A percentile compares a stretch with the other conserved stretches of the same genome.
These are phyloP conservation scores for Alexandromys fortis DNA, from an alignment of 2,113 vertebrate species.

Conservation along the genomic window DNA sequence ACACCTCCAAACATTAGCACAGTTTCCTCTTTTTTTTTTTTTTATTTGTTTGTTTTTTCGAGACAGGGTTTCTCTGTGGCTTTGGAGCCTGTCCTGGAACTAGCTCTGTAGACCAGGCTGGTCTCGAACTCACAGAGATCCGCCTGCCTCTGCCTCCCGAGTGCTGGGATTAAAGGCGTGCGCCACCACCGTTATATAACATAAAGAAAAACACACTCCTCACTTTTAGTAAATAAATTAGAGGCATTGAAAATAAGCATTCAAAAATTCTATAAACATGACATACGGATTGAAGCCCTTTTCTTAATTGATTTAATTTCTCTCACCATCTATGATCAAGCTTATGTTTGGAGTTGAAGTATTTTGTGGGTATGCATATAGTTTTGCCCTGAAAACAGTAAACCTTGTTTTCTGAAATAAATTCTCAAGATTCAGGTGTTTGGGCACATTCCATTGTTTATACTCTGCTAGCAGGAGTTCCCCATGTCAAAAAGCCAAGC, in stretches of 20 bases:
- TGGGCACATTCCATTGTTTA: constrained; percentile 42
- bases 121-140: too few relatives aligned
- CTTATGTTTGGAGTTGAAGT: not conserved
- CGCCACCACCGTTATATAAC: too few relatives aligned
- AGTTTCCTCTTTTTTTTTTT: not conserved
- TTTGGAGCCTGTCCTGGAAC: too few relatives aligned
- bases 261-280: not conserved
- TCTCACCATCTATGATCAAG: not conserved
- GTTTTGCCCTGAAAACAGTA: not conserved
- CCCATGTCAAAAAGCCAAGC: constrained; percentile 40
- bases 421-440: constrained; percentile 39
- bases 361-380: not conserved
- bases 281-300: not conserved
- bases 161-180: too few relatives aligned
- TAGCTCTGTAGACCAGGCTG: too few relatives aligned
- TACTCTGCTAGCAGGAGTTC: not conserved
- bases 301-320: not conserved
- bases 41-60: too few relatives aligned
- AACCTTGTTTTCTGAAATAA: not conserved
- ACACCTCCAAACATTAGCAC: not conserved
- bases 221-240: not conserved
- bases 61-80: too few relatives aligned
- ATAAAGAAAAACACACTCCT: not conserved
- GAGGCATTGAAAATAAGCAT: not conserved
- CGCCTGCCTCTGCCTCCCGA: too few relatives aligned